Percentiles rank a stretch among this genome's conserved stretches.
phyloP scores from a whole-genome alignment of 2,797 vertebrate species.

The Catostomus latipinnis region DNA sequence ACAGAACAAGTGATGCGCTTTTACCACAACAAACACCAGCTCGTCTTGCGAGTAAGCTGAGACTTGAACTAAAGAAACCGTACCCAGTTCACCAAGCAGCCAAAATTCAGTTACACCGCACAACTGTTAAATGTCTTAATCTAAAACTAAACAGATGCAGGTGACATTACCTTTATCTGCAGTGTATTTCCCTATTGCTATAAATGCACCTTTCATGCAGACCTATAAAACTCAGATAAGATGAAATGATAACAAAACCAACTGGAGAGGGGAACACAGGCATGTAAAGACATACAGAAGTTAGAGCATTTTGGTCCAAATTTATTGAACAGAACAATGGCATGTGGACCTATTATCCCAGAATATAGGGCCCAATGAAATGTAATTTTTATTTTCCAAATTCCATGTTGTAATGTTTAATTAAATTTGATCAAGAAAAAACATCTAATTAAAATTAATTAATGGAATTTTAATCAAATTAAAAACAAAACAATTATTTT shows the following conservation, averaged over 20 bases:
- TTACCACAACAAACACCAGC: slow-evolving; percentile 48
- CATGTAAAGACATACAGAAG: neutral
- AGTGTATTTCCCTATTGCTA: slow-evolving; percentile 57
- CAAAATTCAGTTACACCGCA: slow-evolving; percentile 38
- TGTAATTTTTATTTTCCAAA: too few relatives aligned
- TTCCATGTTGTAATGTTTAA: too few relatives aligned
- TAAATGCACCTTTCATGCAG: slow-evolving; percentile 50
- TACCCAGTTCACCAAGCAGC: neutral
- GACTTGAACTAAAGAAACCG: slow-evolving; percentile 23
- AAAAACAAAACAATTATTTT: too few relatives aligned
- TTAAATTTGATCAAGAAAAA: too few relatives aligned
- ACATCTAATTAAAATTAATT: too few relatives aligned
- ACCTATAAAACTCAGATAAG: slow-evolving; percentile 58
- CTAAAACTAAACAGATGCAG: slow-evolving; percentile 14
- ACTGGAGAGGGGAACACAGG: slow-evolving; percentile 35
- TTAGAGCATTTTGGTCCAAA: slow-evolving; percentile 48
- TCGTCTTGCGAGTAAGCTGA: neutral
- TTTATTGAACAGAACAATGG: slow-evolving; percentile 56
- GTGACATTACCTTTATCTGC: slow-evolving; percentile 46
- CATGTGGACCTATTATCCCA: neutral
- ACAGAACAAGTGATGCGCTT: neutral
- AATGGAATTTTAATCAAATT: too few relatives aligned
- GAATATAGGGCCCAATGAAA: too few relatives aligned
- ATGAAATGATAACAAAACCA: slow-evolving; percentile 65
- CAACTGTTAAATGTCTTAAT: slow-evolving; percentile 1